Percentiles rank a stretch among this genome's conserved stretches.
Conservation (phyloP, 2,888 invertebrate genomes). For the Cosmia trapezina region DNA sequence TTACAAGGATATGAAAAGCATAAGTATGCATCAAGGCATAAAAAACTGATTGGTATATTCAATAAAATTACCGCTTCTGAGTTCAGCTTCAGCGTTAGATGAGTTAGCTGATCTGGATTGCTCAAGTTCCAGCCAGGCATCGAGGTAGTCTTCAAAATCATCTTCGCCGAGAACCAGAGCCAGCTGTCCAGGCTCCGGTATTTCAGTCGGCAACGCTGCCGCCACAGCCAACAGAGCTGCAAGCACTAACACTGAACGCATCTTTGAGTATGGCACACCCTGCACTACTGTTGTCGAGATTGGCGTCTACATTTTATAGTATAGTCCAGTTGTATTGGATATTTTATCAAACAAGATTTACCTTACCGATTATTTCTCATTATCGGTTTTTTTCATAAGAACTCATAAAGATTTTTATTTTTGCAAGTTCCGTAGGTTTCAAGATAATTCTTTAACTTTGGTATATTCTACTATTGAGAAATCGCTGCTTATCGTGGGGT, state of each 20-base stretch:
- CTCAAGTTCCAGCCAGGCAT: constrained; percentile 81
- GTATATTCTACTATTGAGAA: not conserved
- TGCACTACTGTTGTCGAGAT: constrained; percentile 34
- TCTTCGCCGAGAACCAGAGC: constrained; percentile 83
- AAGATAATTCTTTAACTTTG: not conserved
- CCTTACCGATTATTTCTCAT: constrained; percentile 28
- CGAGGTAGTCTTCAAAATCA: constrained; percentile 88
- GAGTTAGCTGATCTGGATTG: constrained; percentile 73
- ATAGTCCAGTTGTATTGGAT: constrained; percentile 10
- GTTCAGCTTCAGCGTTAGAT: constrained; percentile 56
- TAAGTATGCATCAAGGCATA: no score
- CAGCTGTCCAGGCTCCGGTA: constrained; percentile 81
- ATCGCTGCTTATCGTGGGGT: not conserved
- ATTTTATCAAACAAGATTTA: constrained; percentile 39
- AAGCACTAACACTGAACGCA: constrained; percentile 67
- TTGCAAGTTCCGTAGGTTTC: constrained; percentile 36
- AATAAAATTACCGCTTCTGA: constrained; percentile 73
- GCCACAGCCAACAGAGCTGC: constrained; percentile 66
- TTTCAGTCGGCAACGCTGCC: constrained; percentile 69
- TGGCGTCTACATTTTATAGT: constrained; percentile 48
- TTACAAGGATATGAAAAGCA: not conserved
- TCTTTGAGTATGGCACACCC: constrained; percentile 34
- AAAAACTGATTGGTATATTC: not conserved
- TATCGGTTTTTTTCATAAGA: constrained; percentile 33
- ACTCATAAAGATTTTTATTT: not conserved